Conservation (phyloP, 1,140 invertebrate genomes). For the Danaus melanippus region DNA sequence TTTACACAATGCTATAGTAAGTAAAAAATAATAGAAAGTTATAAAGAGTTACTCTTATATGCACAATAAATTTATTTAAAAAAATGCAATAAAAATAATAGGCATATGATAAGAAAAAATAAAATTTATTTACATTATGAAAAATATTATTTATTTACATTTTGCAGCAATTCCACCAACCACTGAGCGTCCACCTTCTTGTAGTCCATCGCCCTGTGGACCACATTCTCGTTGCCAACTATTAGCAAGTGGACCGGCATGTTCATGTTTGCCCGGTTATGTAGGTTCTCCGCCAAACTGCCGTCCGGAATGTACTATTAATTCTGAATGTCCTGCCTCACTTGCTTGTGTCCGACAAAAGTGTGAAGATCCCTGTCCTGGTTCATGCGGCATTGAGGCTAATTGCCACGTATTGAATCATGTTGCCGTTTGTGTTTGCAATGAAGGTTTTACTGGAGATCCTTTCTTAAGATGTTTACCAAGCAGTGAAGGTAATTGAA, state of each 20-base stretch:
- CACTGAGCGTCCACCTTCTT: constrained; percentile 79
- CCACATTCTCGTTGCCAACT: constrained; percentile 85
- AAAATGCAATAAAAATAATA: background rate
- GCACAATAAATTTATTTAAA: background rate
- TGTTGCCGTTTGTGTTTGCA: constrained; percentile 82
- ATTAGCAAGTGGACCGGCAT: constrained; percentile 79
- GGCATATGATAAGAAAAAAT: no score
- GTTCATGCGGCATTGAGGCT: constrained; percentile 82
- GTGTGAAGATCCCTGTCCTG: constrained; percentile 83
- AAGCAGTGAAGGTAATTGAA: constrained; percentile 59
- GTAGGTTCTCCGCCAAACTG: constrained; percentile 84
- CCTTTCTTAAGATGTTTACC: constrained; percentile 80
- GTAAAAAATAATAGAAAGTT: constrained; percentile 15
- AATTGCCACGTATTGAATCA: constrained; percentile 82
- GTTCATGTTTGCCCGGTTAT: constrained; percentile 83
- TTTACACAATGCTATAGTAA: constrained; percentile 73
- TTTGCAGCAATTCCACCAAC: constrained; percentile 48
- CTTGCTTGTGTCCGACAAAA: constrained; percentile 81
- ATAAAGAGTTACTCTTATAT: background rate
- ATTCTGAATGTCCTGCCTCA: constrained; percentile 80
- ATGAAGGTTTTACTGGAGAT: constrained; percentile 81
- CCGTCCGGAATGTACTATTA: constrained; percentile 81
- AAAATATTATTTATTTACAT: constrained; percentile 2
- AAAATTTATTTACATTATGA: constrained; percentile 9
- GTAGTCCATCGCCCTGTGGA: constrained; percentile 85